A percentile compares a stretch with the other conserved stretches of the same genome.
Evolutionary conservation across 2,113 vertebrate species (phyloP).

Genomic region (Syngnathus scovelli): DNA sequence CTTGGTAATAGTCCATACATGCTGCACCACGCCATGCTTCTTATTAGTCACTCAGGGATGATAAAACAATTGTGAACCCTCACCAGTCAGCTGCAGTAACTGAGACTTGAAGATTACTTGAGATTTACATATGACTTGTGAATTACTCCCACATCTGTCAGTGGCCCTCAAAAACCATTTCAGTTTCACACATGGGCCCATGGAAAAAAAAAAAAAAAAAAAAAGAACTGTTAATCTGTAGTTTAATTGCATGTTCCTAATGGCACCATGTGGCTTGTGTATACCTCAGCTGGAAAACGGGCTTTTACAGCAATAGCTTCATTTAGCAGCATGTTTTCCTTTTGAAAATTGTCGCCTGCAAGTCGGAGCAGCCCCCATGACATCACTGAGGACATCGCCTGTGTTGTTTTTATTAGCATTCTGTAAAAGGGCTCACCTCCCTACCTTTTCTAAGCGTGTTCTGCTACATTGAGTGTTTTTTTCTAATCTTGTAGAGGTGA

Average conservation of each 20-base stretch:
- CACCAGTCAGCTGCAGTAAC: too few species aligned
- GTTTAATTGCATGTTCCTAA: not conserved
- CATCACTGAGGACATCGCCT: conserved; percentile 9
- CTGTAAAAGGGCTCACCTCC: not conserved
- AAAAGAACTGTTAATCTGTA: too few species aligned
- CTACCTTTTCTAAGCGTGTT: not conserved
- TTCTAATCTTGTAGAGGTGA: not conserved
- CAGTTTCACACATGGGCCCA: not conserved
- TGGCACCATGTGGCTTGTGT: not conserved
- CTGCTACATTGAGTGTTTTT: not conserved
- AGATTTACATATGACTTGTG: too few species aligned
- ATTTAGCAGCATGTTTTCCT: not conserved
- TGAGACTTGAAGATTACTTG: too few species aligned
- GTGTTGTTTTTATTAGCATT: not conserved
- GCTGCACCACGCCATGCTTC: too few species aligned
- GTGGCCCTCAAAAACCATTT: not conserved
- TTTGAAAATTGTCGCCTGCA: not conserved
- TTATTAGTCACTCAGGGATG: too few species aligned
- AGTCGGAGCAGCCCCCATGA: not conserved
- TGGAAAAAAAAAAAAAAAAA: not conserved
- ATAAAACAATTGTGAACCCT: too few species aligned
- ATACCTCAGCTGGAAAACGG: not conserved
- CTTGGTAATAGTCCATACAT: too few species aligned
- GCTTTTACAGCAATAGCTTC: not conserved
- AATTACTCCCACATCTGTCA: not conserved